These are phyloP conservation scores for Erebia aethiops DNA, from an alignment of 2,888 invertebrate species.

Conservation along the genomic window DNA sequence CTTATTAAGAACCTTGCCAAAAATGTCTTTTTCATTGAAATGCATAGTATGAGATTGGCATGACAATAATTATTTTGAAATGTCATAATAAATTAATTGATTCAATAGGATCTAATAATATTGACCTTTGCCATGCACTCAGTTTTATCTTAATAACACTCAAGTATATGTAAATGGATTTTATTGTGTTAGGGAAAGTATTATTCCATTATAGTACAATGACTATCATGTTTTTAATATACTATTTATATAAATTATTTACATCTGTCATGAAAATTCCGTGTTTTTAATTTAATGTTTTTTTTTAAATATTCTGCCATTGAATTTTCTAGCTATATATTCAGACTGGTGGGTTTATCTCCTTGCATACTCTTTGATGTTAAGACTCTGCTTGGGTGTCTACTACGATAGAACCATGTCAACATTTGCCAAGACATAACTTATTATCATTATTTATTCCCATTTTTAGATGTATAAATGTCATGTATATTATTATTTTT, in stretches of 20 bases:
- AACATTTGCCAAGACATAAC: conserved; percentile 29
- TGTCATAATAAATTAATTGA: neutral
- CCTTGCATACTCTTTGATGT: too few species aligned
- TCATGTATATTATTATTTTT: conserved; percentile 38
- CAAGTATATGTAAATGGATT: neutral
- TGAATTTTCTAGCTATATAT: too few species aligned
- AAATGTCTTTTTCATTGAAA: too few species aligned
- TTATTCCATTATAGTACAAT: conserved; percentile 29
- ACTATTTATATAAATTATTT: conserved; percentile 8
- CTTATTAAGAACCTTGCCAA: too few species aligned
- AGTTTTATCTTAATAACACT: conserved; percentile 4
- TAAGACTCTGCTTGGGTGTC: too few species aligned
- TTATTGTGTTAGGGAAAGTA: conserved; percentile 34
- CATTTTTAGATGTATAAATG: conserved; percentile 36
- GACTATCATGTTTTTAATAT: conserved; percentile 18
- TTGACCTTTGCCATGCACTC: conserved; percentile 19
- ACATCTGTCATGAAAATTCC: neutral
- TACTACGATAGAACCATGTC: neutral
- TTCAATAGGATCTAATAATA: conserved; percentile 4
- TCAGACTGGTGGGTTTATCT: too few species aligned
- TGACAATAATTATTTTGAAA: neutral
- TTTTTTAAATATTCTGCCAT: too few species aligned
- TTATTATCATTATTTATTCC: conserved; percentile 43
- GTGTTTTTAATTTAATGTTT: too few species aligned
- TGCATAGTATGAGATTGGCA: too few species aligned